phyloP scores from a whole-genome alignment of 2,113 vertebrate genomes.

The Sebastes schlegelii region DNA sequence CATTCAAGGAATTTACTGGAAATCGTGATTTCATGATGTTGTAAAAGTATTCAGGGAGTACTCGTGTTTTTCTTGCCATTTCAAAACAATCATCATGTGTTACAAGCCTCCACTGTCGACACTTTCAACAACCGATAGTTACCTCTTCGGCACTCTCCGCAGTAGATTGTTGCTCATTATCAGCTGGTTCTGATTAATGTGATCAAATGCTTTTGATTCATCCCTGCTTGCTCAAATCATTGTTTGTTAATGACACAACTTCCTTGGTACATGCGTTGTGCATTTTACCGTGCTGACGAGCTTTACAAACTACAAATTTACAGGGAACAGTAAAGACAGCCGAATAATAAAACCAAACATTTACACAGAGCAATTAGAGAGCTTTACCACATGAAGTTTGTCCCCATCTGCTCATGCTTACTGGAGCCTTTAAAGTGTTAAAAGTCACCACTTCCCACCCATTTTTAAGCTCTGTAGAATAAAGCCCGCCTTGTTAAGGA shows the following conservation, averaged over 20 bases:
- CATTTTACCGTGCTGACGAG: slow-evolving; percentile 38
- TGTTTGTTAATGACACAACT: slow-evolving; percentile 41
- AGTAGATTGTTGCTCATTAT: slow-evolving; percentile 20
- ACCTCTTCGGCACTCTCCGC: not conserved
- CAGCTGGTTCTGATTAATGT: slow-evolving; percentile 45
- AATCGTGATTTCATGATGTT: not conserved
- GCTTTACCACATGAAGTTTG: slow-evolving; percentile 36
- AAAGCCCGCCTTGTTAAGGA: slow-evolving; percentile 60
- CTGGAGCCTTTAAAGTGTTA: slow-evolving; percentile 54
- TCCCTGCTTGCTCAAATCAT: slow-evolving; percentile 24
- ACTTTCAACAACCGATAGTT: not conserved
- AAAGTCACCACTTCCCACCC: slow-evolving; percentile 47
- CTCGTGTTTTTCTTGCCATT: not conserved
- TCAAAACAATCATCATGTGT: not conserved
- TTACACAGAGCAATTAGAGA: slow-evolving; percentile 52
- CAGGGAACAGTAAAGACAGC: slow-evolving; percentile 49
- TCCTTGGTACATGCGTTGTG: slow-evolving; percentile 9
- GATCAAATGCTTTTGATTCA: slow-evolving; percentile 33
- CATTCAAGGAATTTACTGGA: not conserved
- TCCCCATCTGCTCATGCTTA: slow-evolving; percentile 78
- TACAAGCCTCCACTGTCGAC: not conserved
- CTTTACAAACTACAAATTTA: slow-evolving; percentile 45
- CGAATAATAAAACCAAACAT: slow-evolving; percentile 66
- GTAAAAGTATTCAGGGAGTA: not conserved
- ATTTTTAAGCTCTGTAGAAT: slow-evolving; percentile 47